Conservation (phyloP, 2,113 vertebrate species). For the Raja brachyura region DNA sequence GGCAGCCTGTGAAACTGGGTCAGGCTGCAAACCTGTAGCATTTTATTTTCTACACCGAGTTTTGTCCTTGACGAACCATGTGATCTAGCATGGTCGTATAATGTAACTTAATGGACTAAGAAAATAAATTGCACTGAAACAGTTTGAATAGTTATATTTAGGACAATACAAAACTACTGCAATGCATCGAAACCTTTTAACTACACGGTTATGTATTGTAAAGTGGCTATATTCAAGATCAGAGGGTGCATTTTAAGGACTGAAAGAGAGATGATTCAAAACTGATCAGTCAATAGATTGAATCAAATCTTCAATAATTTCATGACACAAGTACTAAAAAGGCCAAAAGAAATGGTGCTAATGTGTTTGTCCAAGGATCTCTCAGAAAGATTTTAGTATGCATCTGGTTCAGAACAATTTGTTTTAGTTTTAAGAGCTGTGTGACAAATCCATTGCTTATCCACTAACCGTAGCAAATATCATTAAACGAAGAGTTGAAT, state of each 20-base stretch:
- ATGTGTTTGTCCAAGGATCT: not conserved
- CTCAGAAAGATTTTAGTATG: not conserved
- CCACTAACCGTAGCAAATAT: not conserved
- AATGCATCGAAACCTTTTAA: not conserved
- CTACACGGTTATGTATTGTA: not conserved
- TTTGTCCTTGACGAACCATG: not conserved
- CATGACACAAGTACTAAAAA: not conserved
- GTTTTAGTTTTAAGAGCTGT: not conserved
- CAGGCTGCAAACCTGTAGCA: not conserved
- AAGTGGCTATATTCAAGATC: not conserved
- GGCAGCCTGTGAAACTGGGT: constrained; percentile 29
- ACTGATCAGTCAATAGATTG: not conserved
- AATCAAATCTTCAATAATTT: not conserved
- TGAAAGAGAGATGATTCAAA: not conserved
- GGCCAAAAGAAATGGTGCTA: not conserved
- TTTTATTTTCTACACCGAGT: not conserved
- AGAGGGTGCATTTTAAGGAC: not conserved
- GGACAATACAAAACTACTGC: not conserved
- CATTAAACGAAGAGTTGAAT: not conserved
- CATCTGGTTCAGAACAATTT: not conserved
- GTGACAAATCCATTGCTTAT: not conserved
- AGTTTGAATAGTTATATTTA: not conserved
- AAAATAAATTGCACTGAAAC: not conserved
- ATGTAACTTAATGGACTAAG: not conserved
- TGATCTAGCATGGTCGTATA: not conserved